Base-by-base conservation (phyloP, 2,888 invertebrate species). In the Caenorhabditis becei region DNA sequence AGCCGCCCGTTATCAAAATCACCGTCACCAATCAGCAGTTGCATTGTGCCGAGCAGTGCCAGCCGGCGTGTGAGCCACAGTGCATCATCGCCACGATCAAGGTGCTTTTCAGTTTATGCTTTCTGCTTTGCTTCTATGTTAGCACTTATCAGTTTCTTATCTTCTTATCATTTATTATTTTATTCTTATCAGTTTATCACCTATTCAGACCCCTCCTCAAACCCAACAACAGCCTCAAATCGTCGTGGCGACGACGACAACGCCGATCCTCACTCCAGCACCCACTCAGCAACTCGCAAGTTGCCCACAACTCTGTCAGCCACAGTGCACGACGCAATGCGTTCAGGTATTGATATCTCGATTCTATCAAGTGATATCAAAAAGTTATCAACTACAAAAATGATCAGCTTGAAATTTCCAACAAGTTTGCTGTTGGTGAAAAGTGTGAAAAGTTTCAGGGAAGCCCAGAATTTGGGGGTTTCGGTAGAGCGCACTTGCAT, bases 271-370 rank as follows among this genome's bases (percentile, higher is more conserved):
- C 20, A 3, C 18, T 0, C 35, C 32, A 49, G 51, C 58, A 11
- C 47, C 72, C 37, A 18, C 59, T 26, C 35, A 79, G 72, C 79
- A 66, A 79, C 78, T 78, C 32, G 51, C 78, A 35, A 75, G 80
- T 80, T 80, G 80, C 74, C 74, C 80, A 70, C 80, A 74, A 58
- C 56, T 80, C 41, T 80, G 78, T 63, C 83, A 80, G 53, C 83
- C 83, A 65, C 83, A 83, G 49, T 83, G 83, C 77, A 62, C 63
- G 37, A 66, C 79, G n/a, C 81, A 82, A 72, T 83, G 83, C 51
- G 70, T 83, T 72, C 83, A 83, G 77, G 81, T 66, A 62, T 37
- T 47, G 18, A 51, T 51, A n/a, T n/a, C 20, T n/a, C n/a, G n/a
- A n/a, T n/a, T n/a, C n/a, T n/a, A n/a, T n/a, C n/a, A n/a, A n/a